Base-by-base conservation (phyloP, 2,888 invertebrate species). In the Rhagophthalmus giganteus region DNA sequence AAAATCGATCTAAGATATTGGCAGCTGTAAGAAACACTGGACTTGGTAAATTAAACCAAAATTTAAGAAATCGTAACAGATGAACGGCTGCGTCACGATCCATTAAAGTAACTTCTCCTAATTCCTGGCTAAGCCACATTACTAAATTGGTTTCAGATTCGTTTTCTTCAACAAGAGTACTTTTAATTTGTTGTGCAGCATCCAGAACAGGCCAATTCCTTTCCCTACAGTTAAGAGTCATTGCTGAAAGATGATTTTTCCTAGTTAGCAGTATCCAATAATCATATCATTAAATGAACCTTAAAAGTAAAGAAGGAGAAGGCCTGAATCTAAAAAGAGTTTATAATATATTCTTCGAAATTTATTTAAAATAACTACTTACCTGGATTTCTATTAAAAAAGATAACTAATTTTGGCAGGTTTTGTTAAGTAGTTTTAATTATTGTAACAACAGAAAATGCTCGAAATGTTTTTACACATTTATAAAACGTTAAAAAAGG, bases 21-120 rank as follows among this genome's bases (percentile, higher is more conserved):
- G 88, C 83, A 55, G 90, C 88, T 57, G 84, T 81, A 72, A 90
- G 86, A 63, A 90, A 83, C 6, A 88, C 86, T 63, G 87, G 86
- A 8, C 87, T 83, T 7, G 90, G 88, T 65, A 90, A 76, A 70
- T 90, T 90, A 76, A 86, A 90, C 89, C 90, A 90, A 66, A 89
- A 85, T 74, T 90, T 90, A 59, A 90, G 80, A 71, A 88, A 90
- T 58, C 90, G 82, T 63, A 91, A 78, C 61, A 88, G 86, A 73
- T 89, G 87, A 1, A 88, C 89, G 10, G 90, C 88, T 59, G 87
- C 87, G 75, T 91, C 88, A 30, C 91, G 81, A 32, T 86, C 86
- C 33, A 84, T 85, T 40, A 83, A 81, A 38, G 88, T 87, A 66
- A 89, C 87, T 70, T 90, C 90, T 55, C 85, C 82, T 62, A 65